Base-by-base conservation (phyloP, 1,140 invertebrate species). In the Mactra quadrangularis region DNA sequence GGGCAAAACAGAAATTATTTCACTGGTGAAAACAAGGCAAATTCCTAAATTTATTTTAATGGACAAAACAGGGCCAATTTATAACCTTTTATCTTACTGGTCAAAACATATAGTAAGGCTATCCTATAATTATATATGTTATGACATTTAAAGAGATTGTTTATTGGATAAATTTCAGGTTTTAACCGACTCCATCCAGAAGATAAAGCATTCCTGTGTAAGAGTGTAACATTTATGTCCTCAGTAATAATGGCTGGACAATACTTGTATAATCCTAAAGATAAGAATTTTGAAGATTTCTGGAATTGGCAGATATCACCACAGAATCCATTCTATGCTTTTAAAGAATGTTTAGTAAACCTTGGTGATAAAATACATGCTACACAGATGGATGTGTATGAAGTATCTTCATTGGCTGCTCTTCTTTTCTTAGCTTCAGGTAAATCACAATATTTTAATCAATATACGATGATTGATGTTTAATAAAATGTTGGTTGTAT, bases 191-290 rank as follows among this genome's bases (percentile, higher is more conserved):
- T 82, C 6, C 66, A 71, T 27, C 68, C 78, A n/a, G 66, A 72
- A 38, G 78, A 82, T 55, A 82, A 82, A 27, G 35, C 55, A 22
- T 72, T 82, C 53, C n/a, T 82, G 53, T 82, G 78, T 52, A 60
- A 50, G 41, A 29, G 47, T 33, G 66, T 71, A 9, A 70, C 66
- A 13, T 82, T 71, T 22, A 82, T 82, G 78, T 41, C 25, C 41
- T 25, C 52, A 0, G 4, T 82, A 27, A 22, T 82, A 11, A 72
- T 72, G 66, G 66, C 78, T 17, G 78, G 55, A n/a, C 78, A 82
- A 15, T 35, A 72, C 7, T 27, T 72, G 3, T 82, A 71, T 66
- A 72, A 57, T 22, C 78, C 78, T 31, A 29, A 35, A 15, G 68
- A 71, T 38, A 82, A 71, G 17, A 72, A 71, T 35, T 82, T 82